phyloP scores from a whole-genome alignment of 1,140 invertebrate species.

The Heliconius congener region DNA sequence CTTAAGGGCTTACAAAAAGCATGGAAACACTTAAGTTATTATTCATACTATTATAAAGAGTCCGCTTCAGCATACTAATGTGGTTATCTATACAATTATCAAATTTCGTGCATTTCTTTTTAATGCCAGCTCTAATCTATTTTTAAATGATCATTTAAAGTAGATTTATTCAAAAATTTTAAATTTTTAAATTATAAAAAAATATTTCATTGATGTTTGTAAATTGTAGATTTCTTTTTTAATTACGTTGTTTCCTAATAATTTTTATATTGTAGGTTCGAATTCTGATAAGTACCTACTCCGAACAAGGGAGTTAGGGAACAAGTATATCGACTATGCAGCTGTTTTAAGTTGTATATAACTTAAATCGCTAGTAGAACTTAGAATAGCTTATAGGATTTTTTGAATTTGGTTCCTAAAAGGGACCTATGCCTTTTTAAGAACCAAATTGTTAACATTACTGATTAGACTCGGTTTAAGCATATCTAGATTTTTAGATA shows the following conservation, averaged over 20 bases:
- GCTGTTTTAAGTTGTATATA: no score
- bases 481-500: no score
- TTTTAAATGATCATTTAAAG: neutral
- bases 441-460: no score
- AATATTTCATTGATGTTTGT: neutral
- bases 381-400: no score
- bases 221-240: neutral
- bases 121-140: neutral
- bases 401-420: no score
- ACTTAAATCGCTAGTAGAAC: no score
- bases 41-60: neutral
- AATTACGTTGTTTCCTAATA: neutral
- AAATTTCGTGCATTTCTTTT: constrained; percentile 1
- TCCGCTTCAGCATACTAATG: neutral
- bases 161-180: neutral
- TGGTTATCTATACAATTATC: constrained; percentile 1
- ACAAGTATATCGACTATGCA: no score
- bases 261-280: neutral
- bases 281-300: no score
- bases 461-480: no score
- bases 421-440: no score
- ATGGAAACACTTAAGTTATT: neutral
- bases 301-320: no score
- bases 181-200: neutral
- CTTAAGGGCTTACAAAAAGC: neutral